phyloP scores from a whole-genome alignment of 2,888 invertebrate species.

The Trichogramma dendrolimi region DNA sequence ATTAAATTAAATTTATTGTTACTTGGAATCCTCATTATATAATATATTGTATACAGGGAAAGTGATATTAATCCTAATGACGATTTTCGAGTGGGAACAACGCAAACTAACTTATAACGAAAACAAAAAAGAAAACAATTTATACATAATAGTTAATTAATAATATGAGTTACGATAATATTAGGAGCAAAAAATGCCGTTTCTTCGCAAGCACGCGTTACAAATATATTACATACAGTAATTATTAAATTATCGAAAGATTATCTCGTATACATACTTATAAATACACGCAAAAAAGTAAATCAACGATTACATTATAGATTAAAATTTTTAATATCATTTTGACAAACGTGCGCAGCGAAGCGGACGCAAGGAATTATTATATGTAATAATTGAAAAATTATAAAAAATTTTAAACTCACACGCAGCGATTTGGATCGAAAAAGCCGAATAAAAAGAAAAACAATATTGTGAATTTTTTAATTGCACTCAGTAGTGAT shows the following conservation, averaged over 20 bases:
- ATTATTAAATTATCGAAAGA: too few relatives aligned
- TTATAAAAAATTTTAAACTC: not conserved
- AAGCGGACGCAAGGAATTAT: conserved; percentile 20
- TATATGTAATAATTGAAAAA: not conserved
- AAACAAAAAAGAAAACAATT: too few relatives aligned
- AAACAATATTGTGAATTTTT: too few relatives aligned
- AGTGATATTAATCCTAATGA: conserved; percentile 52
- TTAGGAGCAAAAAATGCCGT: too few relatives aligned
- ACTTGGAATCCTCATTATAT: conserved; percentile 17
- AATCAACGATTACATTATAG: too few relatives aligned
- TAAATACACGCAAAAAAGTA: too few relatives aligned
- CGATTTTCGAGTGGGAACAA: conserved; percentile 28
- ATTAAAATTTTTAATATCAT: too few relatives aligned
- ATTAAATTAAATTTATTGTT: conserved; percentile 23
- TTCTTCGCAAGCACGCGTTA: too few relatives aligned
- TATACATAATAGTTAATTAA: too few relatives aligned
- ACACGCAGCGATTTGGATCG: conserved; percentile 15
- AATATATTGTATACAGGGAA: conserved; percentile 36
- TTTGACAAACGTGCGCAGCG: conserved; percentile 22
- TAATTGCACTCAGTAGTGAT: conserved; percentile 46
- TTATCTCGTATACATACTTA: too few relatives aligned
- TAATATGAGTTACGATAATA: too few relatives aligned
- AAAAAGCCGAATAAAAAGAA: conserved; percentile 29
- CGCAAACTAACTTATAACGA: not conserved
- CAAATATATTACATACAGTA: too few relatives aligned